A percentile compares a stretch with the other conserved stretches of the same genome.
phyloP scores from a whole-genome alignment of 2,888 invertebrate species.

The Lepidocyrtoides sp. region DNA sequence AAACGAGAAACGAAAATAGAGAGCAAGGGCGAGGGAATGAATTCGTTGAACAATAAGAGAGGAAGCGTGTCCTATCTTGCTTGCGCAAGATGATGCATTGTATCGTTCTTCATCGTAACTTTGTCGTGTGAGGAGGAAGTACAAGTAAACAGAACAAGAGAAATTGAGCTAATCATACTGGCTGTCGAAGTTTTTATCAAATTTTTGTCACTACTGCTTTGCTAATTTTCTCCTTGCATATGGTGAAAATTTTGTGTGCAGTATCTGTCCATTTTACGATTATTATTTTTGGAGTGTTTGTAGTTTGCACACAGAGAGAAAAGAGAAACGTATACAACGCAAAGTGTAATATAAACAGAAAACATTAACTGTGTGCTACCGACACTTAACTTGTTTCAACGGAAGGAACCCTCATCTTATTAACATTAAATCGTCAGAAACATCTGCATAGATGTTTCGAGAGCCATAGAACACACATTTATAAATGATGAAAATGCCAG shows the following conservation, averaged over 20 bases:
- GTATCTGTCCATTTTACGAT: slow-evolving; percentile 57
- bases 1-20: slow-evolving; percentile 6
- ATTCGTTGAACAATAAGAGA: not conserved
- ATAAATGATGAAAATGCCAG: too few relatives aligned
- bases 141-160: slow-evolving; percentile 11
- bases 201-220: not conserved
- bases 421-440: too few relatives aligned
- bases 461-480: too few relatives aligned
- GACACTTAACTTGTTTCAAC: not conserved
- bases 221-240: not conserved
- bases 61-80: slow-evolving; percentile 31
- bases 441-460: too few relatives aligned
- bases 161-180: slow-evolving; percentile 30
- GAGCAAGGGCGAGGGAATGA: too few relatives aligned
- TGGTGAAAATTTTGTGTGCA: not conserved
- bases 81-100: slow-evolving; percentile 6
- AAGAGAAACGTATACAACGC: not conserved
- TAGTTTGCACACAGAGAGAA: too few relatives aligned
- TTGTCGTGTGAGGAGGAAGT: slow-evolving; percentile 31
- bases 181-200: slow-evolving; percentile 14
- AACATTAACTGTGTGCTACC: not conserved
- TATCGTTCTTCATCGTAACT: too few relatives aligned
- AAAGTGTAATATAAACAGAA: not conserved
- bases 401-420: not conserved
- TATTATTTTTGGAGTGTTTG: slow-evolving; percentile 54